These are phyloP conservation scores for Malurus splendens DNA, from an alignment of 2,797 vertebrate genomes.

Conservation along the genomic window DNA sequence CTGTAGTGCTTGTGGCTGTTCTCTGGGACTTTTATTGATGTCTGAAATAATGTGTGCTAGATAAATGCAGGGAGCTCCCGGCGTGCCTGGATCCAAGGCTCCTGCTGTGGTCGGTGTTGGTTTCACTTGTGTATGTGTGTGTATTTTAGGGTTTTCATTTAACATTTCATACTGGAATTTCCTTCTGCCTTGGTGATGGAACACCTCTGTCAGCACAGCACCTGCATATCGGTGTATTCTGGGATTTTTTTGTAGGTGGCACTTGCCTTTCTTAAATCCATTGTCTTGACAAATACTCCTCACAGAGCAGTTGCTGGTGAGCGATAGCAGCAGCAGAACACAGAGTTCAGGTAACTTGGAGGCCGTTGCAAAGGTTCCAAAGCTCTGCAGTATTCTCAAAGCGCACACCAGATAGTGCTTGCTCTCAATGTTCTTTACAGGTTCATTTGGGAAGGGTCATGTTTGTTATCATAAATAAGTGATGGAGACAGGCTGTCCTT, in stretches of 20 bases:
- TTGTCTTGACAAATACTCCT: neutral
- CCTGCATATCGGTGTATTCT: neutral
- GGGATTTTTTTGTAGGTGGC: neutral
- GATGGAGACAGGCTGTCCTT: neutral
- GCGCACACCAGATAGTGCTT: rapidly evolving
- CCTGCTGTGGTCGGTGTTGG: neutral
- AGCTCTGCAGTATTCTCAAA: neutral
- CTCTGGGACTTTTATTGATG: neutral
- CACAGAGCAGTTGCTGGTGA: neutral
- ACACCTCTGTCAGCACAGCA: neutral
- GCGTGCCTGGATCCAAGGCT: neutral
- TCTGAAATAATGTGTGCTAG: neutral
- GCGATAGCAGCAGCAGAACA: rapidly evolving
- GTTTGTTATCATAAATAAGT: rapidly evolving
- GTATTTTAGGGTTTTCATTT: neutral
- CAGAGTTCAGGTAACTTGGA: neutral
- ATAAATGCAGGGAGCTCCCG: neutral
- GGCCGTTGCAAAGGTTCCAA: neutral
- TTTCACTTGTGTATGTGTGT: rapidly evolving
- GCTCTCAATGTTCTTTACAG: neutral
- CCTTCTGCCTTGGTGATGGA: neutral
- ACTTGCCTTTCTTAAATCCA: neutral
- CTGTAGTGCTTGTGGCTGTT: neutral
- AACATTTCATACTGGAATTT: neutral
- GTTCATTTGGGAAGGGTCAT: rapidly evolving